These are phyloP conservation scores for Penaeus monodon DNA, from an alignment of 2,888 invertebrate species.

Conservation along the genomic window DNA sequence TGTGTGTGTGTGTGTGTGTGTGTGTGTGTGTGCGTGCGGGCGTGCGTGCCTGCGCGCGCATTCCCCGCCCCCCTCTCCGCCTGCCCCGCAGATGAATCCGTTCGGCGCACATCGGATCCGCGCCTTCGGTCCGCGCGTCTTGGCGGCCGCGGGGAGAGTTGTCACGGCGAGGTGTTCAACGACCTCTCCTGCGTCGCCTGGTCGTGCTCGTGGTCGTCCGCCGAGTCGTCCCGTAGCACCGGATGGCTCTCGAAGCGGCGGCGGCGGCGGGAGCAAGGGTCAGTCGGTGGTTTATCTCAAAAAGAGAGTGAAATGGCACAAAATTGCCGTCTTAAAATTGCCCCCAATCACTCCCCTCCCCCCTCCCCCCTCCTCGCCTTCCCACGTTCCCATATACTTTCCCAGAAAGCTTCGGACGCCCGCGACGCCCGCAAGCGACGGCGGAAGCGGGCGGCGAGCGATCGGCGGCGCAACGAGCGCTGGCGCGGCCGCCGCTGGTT, in stretches of 20 bases:
- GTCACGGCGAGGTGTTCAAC: conserved; percentile 3
- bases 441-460: not conserved
- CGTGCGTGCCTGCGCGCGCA: too few relatives aligned
- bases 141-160: not conserved
- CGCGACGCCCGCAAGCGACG: not conserved
- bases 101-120: too few relatives aligned
- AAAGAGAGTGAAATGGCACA: conserved; percentile 23
- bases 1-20: too few relatives aligned
- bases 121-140: too few relatives aligned
- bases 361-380: not conserved
- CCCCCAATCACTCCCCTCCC: conserved; percentile 11
- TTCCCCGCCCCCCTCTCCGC: too few relatives aligned
- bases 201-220: not conserved
- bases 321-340: conserved; percentile 29
- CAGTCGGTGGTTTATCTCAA: conserved; percentile 35
- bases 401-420: not conserved
- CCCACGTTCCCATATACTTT: not conserved
- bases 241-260: not conserved
- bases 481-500: too few relatives aligned
- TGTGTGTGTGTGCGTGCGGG: too few relatives aligned
- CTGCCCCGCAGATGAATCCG: too few relatives aligned
- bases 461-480: too few relatives aligned
- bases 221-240: too few relatives aligned
- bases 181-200: not conserved
- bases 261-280: conserved; percentile 7